Percentiles rank a stretch among this genome's conserved stretches.
phyloP scores from a whole-genome alignment of 1,140 invertebrate species.

The Atta cephalotes region DNA sequence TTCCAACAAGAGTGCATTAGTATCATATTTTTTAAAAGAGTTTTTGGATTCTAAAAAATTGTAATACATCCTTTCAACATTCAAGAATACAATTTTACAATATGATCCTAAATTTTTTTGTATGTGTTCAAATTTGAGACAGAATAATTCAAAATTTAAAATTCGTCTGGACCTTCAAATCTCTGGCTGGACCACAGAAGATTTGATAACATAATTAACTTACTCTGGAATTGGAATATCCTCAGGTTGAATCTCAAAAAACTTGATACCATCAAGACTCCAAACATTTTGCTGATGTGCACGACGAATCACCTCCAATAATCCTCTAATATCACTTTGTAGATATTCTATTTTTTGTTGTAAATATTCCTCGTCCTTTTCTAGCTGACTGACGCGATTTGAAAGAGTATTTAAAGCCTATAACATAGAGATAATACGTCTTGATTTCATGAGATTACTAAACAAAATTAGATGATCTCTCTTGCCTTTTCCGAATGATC shows the following conservation, averaged over 20 bases:
- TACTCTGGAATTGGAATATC: conserved; percentile 81
- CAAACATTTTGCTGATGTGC: conserved; percentile 80
- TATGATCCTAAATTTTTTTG: no score
- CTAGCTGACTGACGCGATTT: conserved; percentile 76
- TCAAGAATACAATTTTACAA: no score
- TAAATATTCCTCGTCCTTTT: conserved; percentile 75
- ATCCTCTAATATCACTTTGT: conserved; percentile 81
- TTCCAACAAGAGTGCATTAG: no score
- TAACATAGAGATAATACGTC: not conserved
- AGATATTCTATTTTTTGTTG: conserved; percentile 79
- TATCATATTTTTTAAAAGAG: no score
- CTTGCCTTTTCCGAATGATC: conserved; percentile 79
- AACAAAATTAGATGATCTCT: not conserved
- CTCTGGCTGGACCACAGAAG: no score
- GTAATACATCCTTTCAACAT: no score
- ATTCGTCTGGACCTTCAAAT: no score
- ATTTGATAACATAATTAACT: conserved; percentile 49
- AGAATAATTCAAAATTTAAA: no score
- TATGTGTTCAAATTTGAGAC: no score
- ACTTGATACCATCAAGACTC: conserved; percentile 81
- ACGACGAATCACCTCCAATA: conserved; percentile 82
- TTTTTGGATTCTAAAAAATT: no score
- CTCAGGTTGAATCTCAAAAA: conserved; percentile 77
- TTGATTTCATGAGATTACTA: not conserved
- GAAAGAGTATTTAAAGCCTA: conserved; percentile 80